Conservation (phyloP, 37 sponge, comb jelly and placozoan genomes). For the Hexactinellida sp. region DNA sequence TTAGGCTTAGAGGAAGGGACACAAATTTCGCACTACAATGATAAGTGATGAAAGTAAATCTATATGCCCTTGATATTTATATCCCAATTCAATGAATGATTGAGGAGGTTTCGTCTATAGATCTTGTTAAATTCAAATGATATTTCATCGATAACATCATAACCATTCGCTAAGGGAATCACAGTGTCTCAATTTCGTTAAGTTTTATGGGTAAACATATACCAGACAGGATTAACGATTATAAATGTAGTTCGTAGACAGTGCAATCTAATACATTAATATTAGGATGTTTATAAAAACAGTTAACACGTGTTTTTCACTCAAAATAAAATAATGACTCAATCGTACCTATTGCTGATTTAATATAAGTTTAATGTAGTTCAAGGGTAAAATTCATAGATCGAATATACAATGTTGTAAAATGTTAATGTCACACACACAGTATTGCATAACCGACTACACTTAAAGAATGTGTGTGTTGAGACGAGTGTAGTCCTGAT, state of each 20-base stretch:
- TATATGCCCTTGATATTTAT: too few relatives aligned
- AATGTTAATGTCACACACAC: neutral
- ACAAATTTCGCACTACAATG: too few relatives aligned
- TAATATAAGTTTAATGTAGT: neutral
- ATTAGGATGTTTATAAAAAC: too few relatives aligned
- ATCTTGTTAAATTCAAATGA: too few relatives aligned
- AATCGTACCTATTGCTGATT: neutral
- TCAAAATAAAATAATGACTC: neutral
- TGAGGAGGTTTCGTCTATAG: too few relatives aligned
- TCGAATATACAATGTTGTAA: neutral
- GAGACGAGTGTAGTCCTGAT: neutral
- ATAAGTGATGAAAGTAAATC: too few relatives aligned
- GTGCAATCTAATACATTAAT: neutral
- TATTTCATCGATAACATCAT: too few relatives aligned
- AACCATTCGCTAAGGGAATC: too few relatives aligned
- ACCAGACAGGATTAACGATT: neutral
- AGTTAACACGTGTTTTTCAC: neutral
- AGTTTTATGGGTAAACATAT: neutral
- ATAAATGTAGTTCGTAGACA: neutral
- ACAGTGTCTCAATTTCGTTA: neutral
- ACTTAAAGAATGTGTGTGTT: neutral
- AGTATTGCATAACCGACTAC: neutral
- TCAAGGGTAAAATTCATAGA: neutral
- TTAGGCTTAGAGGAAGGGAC: too few relatives aligned
- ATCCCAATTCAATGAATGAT: too few relatives aligned